Conservation (phyloP, 2,113 vertebrate genomes). For the Ictalurus punctatus region DNA sequence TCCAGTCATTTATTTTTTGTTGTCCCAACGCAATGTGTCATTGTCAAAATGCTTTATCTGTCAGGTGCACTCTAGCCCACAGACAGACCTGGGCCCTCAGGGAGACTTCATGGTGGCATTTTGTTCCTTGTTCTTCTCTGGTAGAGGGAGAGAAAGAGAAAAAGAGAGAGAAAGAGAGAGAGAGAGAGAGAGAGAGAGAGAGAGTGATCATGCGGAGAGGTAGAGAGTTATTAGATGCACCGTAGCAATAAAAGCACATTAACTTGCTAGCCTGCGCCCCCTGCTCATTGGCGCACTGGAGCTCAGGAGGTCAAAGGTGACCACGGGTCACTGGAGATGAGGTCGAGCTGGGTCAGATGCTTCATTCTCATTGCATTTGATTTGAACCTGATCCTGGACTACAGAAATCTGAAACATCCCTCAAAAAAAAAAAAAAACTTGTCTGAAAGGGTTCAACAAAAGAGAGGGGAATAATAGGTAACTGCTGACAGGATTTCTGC, state of each 20-base stretch:
- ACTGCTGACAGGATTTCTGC: constrained; percentile 68
- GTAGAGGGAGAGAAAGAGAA: constrained; percentile 9
- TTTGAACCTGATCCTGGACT: constrained; percentile 63
- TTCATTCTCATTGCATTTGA: constrained; percentile 75
- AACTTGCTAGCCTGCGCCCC: constrained; percentile 69
- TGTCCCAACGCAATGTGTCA: constrained; percentile 74
- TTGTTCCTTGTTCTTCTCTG: constrained; percentile 45
- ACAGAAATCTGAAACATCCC: constrained; percentile 62
- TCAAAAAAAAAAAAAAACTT: neutral
- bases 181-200: neutral
- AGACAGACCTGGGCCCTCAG: constrained; percentile 71
- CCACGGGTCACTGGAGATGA: constrained; percentile 16
- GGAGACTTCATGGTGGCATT: constrained; percentile 72
- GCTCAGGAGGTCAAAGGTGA: constrained; percentile 44
- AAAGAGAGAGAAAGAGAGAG: constrained; percentile 10
- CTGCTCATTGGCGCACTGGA: constrained; percentile 67
- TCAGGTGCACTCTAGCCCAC: constrained; percentile 71
- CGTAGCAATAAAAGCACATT: constrained; percentile 74
- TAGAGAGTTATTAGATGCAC: constrained; percentile 78
- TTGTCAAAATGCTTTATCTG: constrained; percentile 77
- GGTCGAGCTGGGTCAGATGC: constrained; percentile 62
- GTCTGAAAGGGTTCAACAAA: constrained; percentile 10
- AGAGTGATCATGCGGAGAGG: constrained; percentile 61
- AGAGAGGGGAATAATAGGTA: constrained; percentile 77
- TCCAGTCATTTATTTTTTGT: constrained; percentile 71